phyloP scores from a whole-genome alignment of 2,797 vertebrate species.

The Tachyglossus aculeatus region DNA sequence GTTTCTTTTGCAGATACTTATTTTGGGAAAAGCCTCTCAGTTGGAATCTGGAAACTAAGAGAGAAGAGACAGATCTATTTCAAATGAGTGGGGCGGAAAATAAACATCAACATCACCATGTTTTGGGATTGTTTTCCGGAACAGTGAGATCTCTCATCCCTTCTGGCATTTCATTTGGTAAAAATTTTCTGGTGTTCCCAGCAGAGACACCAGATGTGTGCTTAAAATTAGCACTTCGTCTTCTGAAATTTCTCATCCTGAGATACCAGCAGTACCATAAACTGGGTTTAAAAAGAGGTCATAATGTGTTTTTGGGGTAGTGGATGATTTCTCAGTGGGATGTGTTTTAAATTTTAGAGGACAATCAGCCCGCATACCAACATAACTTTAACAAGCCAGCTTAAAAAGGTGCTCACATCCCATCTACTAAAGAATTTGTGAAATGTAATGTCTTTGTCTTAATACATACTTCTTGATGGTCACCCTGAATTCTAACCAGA shows the following conservation, averaged over 20 bases:
- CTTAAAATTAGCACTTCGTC: neutral
- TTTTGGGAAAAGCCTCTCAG: slow-evolving; percentile 9
- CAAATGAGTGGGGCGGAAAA: slow-evolving; percentile 10
- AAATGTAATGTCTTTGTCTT: slow-evolving; percentile 19
- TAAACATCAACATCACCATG: slow-evolving; percentile 17
- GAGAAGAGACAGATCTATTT: slow-evolving; percentile 17
- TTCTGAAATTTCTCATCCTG: slow-evolving; percentile 12
- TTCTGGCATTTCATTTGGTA: rapidly evolving
- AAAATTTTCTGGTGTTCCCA: neutral
- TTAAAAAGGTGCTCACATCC: slow-evolving; percentile 17
- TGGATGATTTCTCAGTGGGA: neutral
- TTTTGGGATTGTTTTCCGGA: neutral
- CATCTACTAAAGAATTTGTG: slow-evolving; percentile 2
- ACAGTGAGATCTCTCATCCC: neutral
- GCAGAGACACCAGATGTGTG: neutral
- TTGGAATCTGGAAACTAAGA: neutral
- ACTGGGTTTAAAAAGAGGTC: neutral
- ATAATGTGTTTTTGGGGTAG: neutral
- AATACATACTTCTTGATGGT: slow-evolving; percentile 9
- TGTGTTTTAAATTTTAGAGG: slow-evolving; percentile 14
- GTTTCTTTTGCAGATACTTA: slow-evolving; percentile 8
- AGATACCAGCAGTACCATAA: neutral
- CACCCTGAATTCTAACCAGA: slow-evolving; percentile 33
- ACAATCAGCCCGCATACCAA: slow-evolving; percentile 5
- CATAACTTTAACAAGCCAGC: neutral